Base-by-base conservation (phyloP, 2,113 vertebrate genomes). In the Otus sunia region DNA sequence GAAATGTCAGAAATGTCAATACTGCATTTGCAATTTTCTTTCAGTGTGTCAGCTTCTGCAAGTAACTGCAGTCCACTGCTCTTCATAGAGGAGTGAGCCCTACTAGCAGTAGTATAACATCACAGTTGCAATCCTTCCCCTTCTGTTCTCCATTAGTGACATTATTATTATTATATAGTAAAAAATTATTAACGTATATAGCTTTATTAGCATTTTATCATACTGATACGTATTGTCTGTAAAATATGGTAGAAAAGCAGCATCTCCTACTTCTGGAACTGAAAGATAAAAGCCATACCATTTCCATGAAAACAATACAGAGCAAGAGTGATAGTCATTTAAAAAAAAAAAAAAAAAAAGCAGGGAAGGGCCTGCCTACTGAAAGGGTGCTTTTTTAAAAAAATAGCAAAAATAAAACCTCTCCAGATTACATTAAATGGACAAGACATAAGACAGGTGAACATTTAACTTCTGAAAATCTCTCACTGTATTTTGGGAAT, bases 231-330 rank as follows among this genome's bases (percentile, higher is more conserved):
- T 39, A 11, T 14, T 75, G 23, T 43, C 36, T 94, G 37, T 53
- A 36, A 53, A 58, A 55, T 72, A 21, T 73, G 15, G 10, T 13
- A 79, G 56, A 78, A 77, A 90, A 29, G 2, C 37, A 88, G 15
- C 20, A 62, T 30, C 29, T 72, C 9, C 13, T 88, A 8, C 30
- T 66, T 86, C 60, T 78, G 52, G 45, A 95, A 34, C 4, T 34
- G 30, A 66, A 80, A 27, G 30, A 45, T 21, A 56, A 73, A 72
- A 60, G 4, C 1, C 29, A 21, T 11, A 43, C 2, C 0, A 0
- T 32, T 81, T 85, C 30, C 23, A 27, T 66, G 16, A 85, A 75
- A 79, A 41, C 16, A 56, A 47, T 69, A 14, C 16, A 50, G 16
- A 25, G 19, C 12, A 43, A 59, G 32, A 12, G 3, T 39, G 5